Conservation (phyloP, 2,797 vertebrate species). For the Coendou prehensilis region DNA sequence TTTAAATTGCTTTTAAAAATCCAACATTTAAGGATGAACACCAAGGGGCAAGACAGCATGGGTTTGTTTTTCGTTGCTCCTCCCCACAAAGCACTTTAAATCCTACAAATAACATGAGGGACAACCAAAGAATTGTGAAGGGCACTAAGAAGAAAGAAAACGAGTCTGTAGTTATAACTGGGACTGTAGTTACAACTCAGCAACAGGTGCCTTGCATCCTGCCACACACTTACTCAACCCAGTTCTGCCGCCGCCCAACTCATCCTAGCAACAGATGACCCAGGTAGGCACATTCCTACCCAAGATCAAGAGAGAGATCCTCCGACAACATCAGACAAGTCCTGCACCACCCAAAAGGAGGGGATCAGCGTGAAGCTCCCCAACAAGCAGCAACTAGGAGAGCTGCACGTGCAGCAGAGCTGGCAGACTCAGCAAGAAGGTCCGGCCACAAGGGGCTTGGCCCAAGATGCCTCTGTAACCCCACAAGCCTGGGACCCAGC, state of each 20-base stretch:
- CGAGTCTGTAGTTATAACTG: not conserved
- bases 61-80: not conserved
- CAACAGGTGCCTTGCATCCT: not conserved
- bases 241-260: not conserved
- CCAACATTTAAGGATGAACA: not conserved
- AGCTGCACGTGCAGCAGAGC: accelerated
- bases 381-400: not conserved
- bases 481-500: not conserved
- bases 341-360: not conserved
- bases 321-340: not conserved
- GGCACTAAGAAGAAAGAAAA: not conserved
- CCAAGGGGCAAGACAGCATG: not conserved
- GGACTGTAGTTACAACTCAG: too few relatives aligned
- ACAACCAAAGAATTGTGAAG: not conserved
- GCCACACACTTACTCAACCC: accelerated
- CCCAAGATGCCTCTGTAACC: not conserved
- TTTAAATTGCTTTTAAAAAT: conserved; percentile 22
- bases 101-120: not conserved
- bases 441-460: too few relatives aligned
- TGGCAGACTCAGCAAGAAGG: not conserved
- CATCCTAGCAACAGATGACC: not conserved
- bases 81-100: not conserved
- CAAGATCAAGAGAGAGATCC: not conserved
- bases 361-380: not conserved
- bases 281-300: not conserved